phyloP scores from a whole-genome alignment of 2,113 vertebrate species.

The Echinops telfairi region DNA sequence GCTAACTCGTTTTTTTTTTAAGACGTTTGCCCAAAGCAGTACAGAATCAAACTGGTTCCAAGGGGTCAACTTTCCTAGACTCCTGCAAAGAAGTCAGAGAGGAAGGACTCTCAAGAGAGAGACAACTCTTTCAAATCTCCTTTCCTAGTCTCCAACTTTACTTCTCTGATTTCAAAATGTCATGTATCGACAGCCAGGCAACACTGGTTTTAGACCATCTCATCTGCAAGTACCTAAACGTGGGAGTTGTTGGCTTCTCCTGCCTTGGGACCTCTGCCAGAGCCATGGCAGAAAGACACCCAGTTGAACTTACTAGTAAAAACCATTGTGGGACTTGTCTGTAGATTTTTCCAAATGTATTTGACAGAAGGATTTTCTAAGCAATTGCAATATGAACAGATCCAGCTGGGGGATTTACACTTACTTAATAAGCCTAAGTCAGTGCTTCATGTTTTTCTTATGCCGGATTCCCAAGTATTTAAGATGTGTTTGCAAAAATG shows the following conservation, averaged over 20 bases:
- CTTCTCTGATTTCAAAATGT: neutral
- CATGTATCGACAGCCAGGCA: neutral
- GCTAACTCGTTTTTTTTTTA: neutral
- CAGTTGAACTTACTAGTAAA: neutral
- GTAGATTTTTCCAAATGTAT: neutral
- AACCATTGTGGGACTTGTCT: neutral
- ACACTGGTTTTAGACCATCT: too few relatives aligned
- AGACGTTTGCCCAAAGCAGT: neutral
- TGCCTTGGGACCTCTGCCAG: neutral
- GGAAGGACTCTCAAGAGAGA: neutral
- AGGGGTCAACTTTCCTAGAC: neutral
- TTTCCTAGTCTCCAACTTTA: neutral
- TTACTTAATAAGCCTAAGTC: neutral
- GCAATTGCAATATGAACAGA: neutral
- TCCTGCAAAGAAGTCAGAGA: neutral
- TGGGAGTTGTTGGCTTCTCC: neutral
- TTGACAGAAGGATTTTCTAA: conserved; percentile 5
- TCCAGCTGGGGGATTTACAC: neutral
- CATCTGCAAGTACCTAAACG: too few relatives aligned
- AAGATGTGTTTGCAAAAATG: neutral
- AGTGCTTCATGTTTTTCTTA: neutral
- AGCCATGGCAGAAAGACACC: neutral
- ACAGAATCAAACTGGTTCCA: neutral
- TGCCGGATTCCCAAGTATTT: neutral
- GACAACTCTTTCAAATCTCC: neutral